Evolutionary conservation across 2,888 invertebrate species (phyloP), one percentile per base, ranked within the genome.

Genomic region (Gymnosoma rotundatum): DNA sequence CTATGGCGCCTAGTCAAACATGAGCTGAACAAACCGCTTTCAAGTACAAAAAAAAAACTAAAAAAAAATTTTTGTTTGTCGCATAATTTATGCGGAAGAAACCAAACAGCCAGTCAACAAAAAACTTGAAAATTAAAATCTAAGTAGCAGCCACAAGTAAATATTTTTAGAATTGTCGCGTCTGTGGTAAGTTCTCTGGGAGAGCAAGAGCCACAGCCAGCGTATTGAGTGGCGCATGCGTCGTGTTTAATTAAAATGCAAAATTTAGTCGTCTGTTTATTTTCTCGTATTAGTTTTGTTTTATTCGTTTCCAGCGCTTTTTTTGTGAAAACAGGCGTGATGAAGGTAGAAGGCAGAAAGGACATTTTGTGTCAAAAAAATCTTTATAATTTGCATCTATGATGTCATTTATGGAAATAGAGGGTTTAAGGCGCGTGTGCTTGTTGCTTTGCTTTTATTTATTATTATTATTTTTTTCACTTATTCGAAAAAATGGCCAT

Each of bases 241-340:
- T 87, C 88, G 87, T 75, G 78, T 87, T 88, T 90, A 89, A 90
- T 90, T 91, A 90, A 89, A 88, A 90, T 90, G 86, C 89, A 89
- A 86, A 73, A 48, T 20, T n/a, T 48, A 78, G 20, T 73, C 60
- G 60, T 67, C 45, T 79, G 52, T 66, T 60, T 66, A 38, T 88
- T 88, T 88, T 38, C 3, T 36, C 45, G 63, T 58, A 69, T 70
- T 63, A 63, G 21, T 70, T 70, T 78, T 64, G 45, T 56, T 64
- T 70, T 16, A 50, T 14, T 10, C 18, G 25, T 32, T 36, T 48
- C 8, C 60, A 38, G 7, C 9, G 36, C 54, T n/a, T n/a, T n/a
- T n/a, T 67, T 66, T 50, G 38, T 73, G 38, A 63, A 52, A 16
- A 16, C 52, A 61, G 69, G 69, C 78, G 54, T 78, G 69, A 78